A percentile compares a stretch with the other conserved stretches of the same genome.
phyloP scores from a whole-genome alignment of 2,888 invertebrate species.

The Bhutanitis thaidina region DNA sequence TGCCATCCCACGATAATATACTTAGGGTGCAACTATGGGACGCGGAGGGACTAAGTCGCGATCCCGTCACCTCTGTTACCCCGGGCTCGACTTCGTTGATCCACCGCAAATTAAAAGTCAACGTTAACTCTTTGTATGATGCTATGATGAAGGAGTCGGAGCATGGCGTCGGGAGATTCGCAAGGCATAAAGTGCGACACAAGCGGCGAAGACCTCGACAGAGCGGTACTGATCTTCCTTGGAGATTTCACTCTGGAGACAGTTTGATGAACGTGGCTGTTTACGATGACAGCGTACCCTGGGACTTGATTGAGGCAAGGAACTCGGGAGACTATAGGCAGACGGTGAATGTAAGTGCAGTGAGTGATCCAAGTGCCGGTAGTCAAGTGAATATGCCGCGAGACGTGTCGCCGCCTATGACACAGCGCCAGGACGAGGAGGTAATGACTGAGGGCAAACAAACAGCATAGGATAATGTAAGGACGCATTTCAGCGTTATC shows the following conservation, averaged over 20 bases:
- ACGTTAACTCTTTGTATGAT: slow-evolving; percentile 60
- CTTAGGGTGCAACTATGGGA: slow-evolving; percentile 73
- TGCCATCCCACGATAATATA: slow-evolving; percentile 69
- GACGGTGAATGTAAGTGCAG: slow-evolving; percentile 60
- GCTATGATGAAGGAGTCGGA: slow-evolving; percentile 62
- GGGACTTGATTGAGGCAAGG: slow-evolving; percentile 67
- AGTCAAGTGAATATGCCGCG: slow-evolving; percentile 49
- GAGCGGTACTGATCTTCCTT: slow-evolving; percentile 59
- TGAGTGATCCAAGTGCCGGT: slow-evolving; percentile 67
- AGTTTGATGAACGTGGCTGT: slow-evolving; percentile 72
- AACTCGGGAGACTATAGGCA: slow-evolving; percentile 28
- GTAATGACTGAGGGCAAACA: slow-evolving; percentile 65
- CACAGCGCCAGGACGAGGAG: slow-evolving; percentile 66
- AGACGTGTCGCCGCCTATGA: slow-evolving; percentile 66
- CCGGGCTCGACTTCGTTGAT: slow-evolving; percentile 32
- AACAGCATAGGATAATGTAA: slow-evolving; percentile 43
- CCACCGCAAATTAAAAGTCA: slow-evolving; percentile 54
- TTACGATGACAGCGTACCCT: slow-evolving; percentile 76
- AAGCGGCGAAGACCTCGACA: slow-evolving; percentile 70
- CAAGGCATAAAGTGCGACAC: slow-evolving; percentile 68
- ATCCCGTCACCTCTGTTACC: slow-evolving; percentile 42
- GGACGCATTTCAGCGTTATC: slow-evolving; percentile 65
- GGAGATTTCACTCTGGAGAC: slow-evolving; percentile 77
- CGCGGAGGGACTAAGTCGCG: slow-evolving; percentile 66
- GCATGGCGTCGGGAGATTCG: slow-evolving; percentile 57